phyloP scores from a whole-genome alignment of 2,888 invertebrate species.

The Campoletis raptor region DNA sequence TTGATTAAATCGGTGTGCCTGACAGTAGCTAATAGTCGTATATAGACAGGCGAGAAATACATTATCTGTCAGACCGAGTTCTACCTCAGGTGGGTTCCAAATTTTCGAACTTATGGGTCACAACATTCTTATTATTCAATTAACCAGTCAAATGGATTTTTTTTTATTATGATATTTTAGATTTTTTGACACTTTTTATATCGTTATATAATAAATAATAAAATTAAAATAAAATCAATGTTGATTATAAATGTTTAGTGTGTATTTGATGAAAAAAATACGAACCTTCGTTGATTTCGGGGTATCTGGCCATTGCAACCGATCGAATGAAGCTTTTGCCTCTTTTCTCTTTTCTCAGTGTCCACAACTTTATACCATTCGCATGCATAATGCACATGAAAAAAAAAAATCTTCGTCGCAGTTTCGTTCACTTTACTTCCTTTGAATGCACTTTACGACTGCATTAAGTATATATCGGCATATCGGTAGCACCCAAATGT shows the following conservation, averaged over 20 bases:
- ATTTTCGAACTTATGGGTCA: neutral
- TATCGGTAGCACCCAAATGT: slow-evolving; percentile 51
- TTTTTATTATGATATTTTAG: neutral
- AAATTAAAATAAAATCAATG: neutral
- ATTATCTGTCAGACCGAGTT: slow-evolving; percentile 23
- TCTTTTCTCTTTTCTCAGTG: slow-evolving; percentile 23
- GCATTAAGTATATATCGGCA: slow-evolving; percentile 57
- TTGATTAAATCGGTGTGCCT: slow-evolving; percentile 78
- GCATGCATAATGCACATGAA: slow-evolving; percentile 23
- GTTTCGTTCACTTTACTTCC: slow-evolving; percentile 49
- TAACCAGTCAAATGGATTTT: neutral
- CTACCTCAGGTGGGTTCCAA: neutral
- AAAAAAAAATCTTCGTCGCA: slow-evolving; percentile 26
- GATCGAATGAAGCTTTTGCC: slow-evolving; percentile 33
- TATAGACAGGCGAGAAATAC: slow-evolving; percentile 42
- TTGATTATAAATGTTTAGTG: neutral
- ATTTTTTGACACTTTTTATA: neutral
- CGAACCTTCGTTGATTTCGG: slow-evolving; percentile 55
- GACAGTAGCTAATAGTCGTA: slow-evolving; percentile 54
- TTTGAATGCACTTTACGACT: slow-evolving; percentile 62
- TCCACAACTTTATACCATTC: slow-evolving; percentile 27
- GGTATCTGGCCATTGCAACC: slow-evolving; percentile 54
- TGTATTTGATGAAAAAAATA: neutral
- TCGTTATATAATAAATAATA: neutral
- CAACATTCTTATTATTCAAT: neutral